Percentiles rank a stretch among this genome's conserved stretches.
These are phyloP conservation scores for Drosophila bocki DNA, from an alignment of 1,140 invertebrate species.

Conservation along the genomic window DNA sequence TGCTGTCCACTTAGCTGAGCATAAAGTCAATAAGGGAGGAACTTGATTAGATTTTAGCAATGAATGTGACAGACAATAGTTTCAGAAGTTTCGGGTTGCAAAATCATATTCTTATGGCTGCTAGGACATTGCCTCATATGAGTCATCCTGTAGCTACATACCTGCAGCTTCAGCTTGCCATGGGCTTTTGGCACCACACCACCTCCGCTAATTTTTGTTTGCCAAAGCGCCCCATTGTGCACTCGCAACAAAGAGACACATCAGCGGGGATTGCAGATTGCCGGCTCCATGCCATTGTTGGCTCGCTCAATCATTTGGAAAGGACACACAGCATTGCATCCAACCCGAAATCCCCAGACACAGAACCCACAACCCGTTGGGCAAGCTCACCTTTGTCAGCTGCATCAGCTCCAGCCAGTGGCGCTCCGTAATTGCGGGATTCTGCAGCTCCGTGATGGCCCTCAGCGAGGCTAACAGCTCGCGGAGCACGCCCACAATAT, in stretches of 20 bases:
- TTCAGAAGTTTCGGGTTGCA: background rate
- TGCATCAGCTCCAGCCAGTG: constrained; percentile 96
- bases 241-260: constrained; percentile 17
- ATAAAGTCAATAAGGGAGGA: constrained; percentile 10
- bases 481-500: constrained; percentile 89
- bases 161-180: background rate
- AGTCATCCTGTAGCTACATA: background rate
- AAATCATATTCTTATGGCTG: background rate
- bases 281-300: constrained; percentile 26
- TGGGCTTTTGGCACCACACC: constrained; percentile 12
- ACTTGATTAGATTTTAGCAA: constrained; percentile 32
- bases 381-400: constrained; percentile 90
- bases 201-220: constrained; percentile 54
- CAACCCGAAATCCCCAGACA: background rate
- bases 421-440: constrained; percentile 93
- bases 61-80: constrained; percentile 18
- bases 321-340: constrained; percentile 10
- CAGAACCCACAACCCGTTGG: background rate
- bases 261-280: constrained; percentile 15
- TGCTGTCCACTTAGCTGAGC: constrained; percentile 61
- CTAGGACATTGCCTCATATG: background rate
- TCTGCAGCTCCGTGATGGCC: constrained; percentile 94
- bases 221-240: constrained; percentile 30
- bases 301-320: constrained; percentile 53
- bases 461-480: constrained; percentile 92